Evolutionary conservation across 2,113 vertebrate genomes (phyloP).

Genomic region (human): GRCh38 chr17:77999501-78000000

Average conservation of each 20-base stretch:
- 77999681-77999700: too few species aligned
- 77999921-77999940: not conserved
- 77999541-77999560: not conserved
- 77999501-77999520: not conserved
- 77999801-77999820: not conserved
- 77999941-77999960: not conserved
- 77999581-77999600: not conserved
- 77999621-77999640: not conserved
- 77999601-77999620: not conserved
- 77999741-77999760: not conserved
- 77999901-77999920: not conserved
- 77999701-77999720: not conserved
- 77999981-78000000: not conserved
- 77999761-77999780: not conserved
- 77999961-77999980: not conserved
- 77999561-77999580: not conserved
- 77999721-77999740: not conserved
- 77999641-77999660: not conserved
- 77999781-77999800: not conserved
- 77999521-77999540: too few species aligned
- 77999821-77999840: not conserved
- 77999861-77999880: not conserved
- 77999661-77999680: not conserved
- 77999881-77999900: not conserved
- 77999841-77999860: not conserved